phyloP scores from a whole-genome alignment of 2,888 invertebrate species.

The Tyria jacobaeae region DNA sequence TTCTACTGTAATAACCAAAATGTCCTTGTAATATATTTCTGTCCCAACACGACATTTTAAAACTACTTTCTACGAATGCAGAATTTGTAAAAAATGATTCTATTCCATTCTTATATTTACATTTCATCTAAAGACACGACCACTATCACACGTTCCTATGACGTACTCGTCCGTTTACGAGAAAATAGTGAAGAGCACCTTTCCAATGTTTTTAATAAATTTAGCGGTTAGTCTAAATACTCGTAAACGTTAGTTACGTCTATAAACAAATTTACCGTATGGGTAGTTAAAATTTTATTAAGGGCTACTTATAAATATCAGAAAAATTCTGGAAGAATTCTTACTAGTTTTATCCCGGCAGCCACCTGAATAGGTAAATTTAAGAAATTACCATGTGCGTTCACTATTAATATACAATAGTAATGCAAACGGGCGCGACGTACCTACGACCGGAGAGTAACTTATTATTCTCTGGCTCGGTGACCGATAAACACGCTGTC shows the following conservation, averaged over 20 bases:
- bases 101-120: too few species aligned
- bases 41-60: too few species aligned
- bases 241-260: slow-evolving; percentile 22
- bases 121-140: too few species aligned
- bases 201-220: slow-evolving; percentile 38
- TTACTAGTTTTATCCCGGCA: neutral
- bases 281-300: slow-evolving; percentile 12
- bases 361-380: neutral
- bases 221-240: slow-evolving; percentile 1
- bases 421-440: neutral
- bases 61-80: neutral
- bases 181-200: slow-evolving; percentile 16
- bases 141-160: too few species aligned
- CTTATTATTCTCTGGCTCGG: neutral
- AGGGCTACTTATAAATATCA: neutral
- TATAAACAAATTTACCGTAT: slow-evolving; percentile 26
- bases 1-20: too few species aligned
- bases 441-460: too few species aligned
- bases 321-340: neutral
- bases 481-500: neutral
- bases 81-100: too few species aligned
- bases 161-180: neutral
- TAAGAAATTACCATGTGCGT: neutral
- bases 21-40: neutral
- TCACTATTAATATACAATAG: too few species aligned